Percentiles rank a stretch among this genome's conserved stretches.
phyloP scores from a whole-genome alignment of 2,888 invertebrate species.

The Leucozona laternaria region DNA sequence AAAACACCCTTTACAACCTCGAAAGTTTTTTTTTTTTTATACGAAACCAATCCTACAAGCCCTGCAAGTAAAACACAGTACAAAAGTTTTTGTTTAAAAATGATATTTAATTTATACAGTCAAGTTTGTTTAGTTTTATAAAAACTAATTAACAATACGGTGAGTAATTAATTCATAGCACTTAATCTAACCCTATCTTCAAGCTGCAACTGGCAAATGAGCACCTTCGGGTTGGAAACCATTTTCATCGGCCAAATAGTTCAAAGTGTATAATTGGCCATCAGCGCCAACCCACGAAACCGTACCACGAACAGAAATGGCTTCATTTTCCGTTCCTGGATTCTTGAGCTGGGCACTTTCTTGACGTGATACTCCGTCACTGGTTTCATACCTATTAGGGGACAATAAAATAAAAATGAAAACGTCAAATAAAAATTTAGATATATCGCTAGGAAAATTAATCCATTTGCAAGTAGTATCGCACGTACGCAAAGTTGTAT shows the following conservation, averaged over 20 bases:
- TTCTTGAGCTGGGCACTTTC: constrained; percentile 81
- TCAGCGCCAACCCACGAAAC: constrained; percentile 85
- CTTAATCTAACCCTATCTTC: not conserved
- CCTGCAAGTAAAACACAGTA: too few species aligned
- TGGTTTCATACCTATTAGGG: constrained; percentile 82
- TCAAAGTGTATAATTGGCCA: constrained; percentile 85
- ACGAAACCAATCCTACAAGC: too few species aligned
- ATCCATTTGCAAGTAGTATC: not conserved
- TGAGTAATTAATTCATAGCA: not conserved
- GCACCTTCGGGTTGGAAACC: constrained; percentile 80
- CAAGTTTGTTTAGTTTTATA: constrained; percentile 15
- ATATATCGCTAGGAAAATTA: not conserved
- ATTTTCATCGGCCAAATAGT: constrained; percentile 79
- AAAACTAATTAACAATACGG: constrained; percentile 13
- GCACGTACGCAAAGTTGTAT: constrained; percentile 85
- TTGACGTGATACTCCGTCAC: constrained; percentile 81
- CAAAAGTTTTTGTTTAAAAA: too few species aligned
- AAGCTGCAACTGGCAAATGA: constrained; percentile 77
- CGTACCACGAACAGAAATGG: constrained; percentile 82
- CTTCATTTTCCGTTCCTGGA: constrained; percentile 77
- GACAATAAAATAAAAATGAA: too few species aligned
- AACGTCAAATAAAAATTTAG: not conserved
- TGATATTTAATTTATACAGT: constrained; percentile 12
- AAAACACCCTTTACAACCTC: too few species aligned
- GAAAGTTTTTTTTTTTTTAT: too few species aligned